Percentiles rank a stretch among this genome's conserved stretches.
Evolutionary conservation across 2,888 invertebrate species (phyloP).

Genomic region (Thymelicus sylvestris): DNA sequence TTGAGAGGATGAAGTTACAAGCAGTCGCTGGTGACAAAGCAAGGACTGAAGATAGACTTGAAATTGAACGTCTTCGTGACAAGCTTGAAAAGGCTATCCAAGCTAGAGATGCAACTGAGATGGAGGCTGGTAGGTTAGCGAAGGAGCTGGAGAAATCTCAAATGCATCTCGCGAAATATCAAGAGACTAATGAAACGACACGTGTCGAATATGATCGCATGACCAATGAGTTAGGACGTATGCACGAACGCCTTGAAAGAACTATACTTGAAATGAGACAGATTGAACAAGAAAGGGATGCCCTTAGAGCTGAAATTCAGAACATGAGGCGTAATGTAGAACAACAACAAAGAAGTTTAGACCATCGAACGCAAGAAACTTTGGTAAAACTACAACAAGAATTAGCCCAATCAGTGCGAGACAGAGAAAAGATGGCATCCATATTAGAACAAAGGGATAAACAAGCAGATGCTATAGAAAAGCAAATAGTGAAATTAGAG

Average conservation of each 20-base stretch:
- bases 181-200: conserved; percentile 92
- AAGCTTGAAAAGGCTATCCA: conserved; percentile 94
- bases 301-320: conserved; percentile 88
- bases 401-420: conserved; percentile 88
- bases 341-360: conserved; percentile 86
- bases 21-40: conserved; percentile 87
- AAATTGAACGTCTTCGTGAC: conserved; percentile 93
- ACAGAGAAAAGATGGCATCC: conserved; percentile 91
- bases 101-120: conserved; percentile 92
- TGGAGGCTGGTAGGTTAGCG: conserved; percentile 93
- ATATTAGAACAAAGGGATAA: conserved; percentile 91
- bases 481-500: conserved; percentile 93
- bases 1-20: conserved; percentile 90
- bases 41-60: conserved; percentile 88
- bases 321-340: conserved; percentile 87
- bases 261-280: conserved; percentile 88
- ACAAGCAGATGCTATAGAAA: conserved; percentile 92
- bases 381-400: conserved; percentile 90
- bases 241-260: conserved; percentile 92
- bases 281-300: conserved; percentile 90
- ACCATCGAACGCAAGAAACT: conserved; percentile 89
- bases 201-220: conserved; percentile 94
- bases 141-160: conserved; percentile 95
- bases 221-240: conserved; percentile 91
- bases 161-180: conserved; percentile 92